Conservation (phyloP, 35 echinoderm and acorn worm genomes). For the Heliocidaris tuberculata region DNA sequence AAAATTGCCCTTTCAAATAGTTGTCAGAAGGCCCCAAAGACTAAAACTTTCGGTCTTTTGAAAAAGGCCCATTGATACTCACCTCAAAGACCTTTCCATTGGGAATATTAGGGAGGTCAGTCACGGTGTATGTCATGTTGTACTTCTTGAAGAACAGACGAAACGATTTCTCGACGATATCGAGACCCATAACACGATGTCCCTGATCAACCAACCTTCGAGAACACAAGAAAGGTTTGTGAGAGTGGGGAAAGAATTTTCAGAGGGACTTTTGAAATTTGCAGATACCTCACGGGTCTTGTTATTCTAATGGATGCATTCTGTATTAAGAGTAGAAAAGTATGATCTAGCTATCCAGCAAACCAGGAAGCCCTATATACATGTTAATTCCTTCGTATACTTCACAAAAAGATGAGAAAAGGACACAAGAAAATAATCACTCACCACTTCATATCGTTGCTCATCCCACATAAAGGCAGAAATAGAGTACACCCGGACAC, state of each 20-base stretch:
- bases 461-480: constrained; percentile 7
- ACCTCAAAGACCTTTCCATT: constrained; percentile 29
- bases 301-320: too few relatives aligned
- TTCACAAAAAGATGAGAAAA: neutral
- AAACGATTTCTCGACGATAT: constrained; percentile 15
- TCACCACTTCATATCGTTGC: constrained; percentile 31
- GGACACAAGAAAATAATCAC: neutral
- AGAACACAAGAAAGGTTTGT: neutral
- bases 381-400: neutral
- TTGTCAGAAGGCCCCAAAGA: too few relatives aligned
- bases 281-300: too few relatives aligned
- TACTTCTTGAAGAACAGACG: constrained; percentile 27
- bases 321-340: too few relatives aligned
- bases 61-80: neutral
- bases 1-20: too few relatives aligned
- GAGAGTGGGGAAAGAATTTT: too few relatives aligned
- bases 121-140: neutral
- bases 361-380: neutral
- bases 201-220: constrained; percentile 26
- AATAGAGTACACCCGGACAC: neutral
- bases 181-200: neutral
- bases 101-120: neutral
- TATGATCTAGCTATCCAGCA: too few relatives aligned
- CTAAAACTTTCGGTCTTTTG: too few relatives aligned
- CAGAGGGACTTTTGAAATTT: too few relatives aligned